Conservation (phyloP, 37 sponge, comb jelly and placozoan species). For the Lycopodina hypogea region DNA sequence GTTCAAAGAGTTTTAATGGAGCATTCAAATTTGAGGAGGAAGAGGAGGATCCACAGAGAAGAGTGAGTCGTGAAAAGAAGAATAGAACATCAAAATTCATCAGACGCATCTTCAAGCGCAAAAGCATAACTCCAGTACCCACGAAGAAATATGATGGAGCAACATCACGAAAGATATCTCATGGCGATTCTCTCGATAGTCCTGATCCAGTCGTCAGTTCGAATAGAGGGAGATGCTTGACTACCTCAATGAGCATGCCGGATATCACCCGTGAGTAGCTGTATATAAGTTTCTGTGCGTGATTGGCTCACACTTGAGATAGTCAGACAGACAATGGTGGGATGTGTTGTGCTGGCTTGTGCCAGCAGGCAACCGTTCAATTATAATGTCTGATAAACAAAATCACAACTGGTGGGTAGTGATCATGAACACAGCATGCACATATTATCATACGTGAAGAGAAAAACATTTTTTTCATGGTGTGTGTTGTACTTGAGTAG, state of each 20-base stretch:
- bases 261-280: conserved; percentile 45
- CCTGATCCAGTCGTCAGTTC: neutral
- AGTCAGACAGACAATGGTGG: too few species aligned
- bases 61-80: neutral
- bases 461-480: too few species aligned
- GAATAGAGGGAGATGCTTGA: neutral
- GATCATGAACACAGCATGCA: too few species aligned
- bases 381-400: too few species aligned
- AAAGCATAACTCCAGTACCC: neutral
- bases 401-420: too few species aligned
- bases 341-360: too few species aligned
- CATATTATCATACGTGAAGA: too few species aligned
- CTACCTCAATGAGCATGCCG: conserved; percentile 53
- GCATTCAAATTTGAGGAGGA: neutral
- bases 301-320: too few species aligned
- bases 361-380: too few species aligned
- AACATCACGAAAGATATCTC: neutral
- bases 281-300: too few species aligned
- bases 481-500: too few species aligned
- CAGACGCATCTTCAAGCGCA: conserved; percentile 3
- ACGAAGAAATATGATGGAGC: neutral
- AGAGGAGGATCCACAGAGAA: too few species aligned
- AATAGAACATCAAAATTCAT: neutral
- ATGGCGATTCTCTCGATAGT: neutral
- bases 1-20: conserved; percentile 1